Evolutionary conservation across 2,888 invertebrate genomes (phyloP), one percentile per base, ranked within the genome.

Genomic region (Hirtodrosophila cameraria): DNA sequence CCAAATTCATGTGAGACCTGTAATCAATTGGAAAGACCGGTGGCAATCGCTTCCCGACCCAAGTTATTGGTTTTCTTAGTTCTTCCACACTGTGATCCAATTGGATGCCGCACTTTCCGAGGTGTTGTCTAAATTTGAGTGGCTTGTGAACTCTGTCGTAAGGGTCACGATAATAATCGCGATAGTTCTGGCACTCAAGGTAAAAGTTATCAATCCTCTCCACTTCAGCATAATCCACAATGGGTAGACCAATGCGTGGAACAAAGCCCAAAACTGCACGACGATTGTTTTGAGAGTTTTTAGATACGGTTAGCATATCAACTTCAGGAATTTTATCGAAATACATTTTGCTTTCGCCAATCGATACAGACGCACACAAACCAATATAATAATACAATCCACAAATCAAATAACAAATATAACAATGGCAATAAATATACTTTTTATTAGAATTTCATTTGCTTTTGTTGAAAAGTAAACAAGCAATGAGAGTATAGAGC

Each of bases 121-220:
- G 50, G 31, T 75, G 66, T 28, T 70, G 59, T 1, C 39, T 38
- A 35, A 88, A 88, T 11, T 33, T 54, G 2, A 28, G n/a, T 1
- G 82, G 80, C 15, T 62, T 73, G 11, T 62, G 53, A 8, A 89
- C 13, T 46, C 80, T 87, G 13, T 83, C 77, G 46, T 87, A 82
- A 0, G 88, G 83, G 71, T 90, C 90, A 2, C 88, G 83, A 63
- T 89, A 90, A 35, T 79, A 90, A 27, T 90, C 89, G 0, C 89
- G 73, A 69, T 85, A 89, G 28, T 79, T 71, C 66, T 90, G 90
- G 38, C 89, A 89, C 3, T 83, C 68, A 27, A 76, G 70, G 52
- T 88, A 89, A 58, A 87, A 89, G 2, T 41, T 31, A 49, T 89
- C 87, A 46, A 89, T 88, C 43, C 83, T 73, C n/a, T 71, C 67